phyloP scores from a whole-genome alignment of 2,113 vertebrate genomes.

The Corythoichthys haematopterus region DNA sequence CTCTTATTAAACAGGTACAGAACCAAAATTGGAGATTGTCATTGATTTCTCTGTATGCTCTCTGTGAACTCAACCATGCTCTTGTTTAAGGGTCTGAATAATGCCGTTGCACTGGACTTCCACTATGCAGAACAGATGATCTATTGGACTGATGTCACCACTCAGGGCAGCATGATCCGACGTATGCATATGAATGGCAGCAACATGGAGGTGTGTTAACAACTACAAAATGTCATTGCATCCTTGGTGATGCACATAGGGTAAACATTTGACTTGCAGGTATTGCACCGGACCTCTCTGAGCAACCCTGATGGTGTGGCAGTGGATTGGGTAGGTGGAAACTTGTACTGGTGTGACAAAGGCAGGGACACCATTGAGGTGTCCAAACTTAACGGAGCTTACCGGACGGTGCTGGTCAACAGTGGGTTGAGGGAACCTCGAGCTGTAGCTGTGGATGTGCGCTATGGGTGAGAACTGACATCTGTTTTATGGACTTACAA shows the following conservation, averaged over 20 bases:
- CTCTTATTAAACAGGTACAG: constrained; percentile 89
- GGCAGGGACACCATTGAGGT: constrained; percentile 96
- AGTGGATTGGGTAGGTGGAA: constrained; percentile 96
- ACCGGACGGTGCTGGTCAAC: constrained; percentile 92
- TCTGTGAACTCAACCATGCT: not conserved
- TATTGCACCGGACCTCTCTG: constrained; percentile 94
- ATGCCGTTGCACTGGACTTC: constrained; percentile 93
- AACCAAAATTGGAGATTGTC: not conserved
- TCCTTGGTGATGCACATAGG: not conserved
- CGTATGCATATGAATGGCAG: constrained; percentile 97
- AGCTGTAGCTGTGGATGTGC: constrained; percentile 90
- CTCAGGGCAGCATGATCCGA: constrained; percentile 98
- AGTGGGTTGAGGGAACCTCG: constrained; percentile 87
- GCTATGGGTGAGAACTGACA: constrained; percentile 80
- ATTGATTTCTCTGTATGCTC: not conserved
- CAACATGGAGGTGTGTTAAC: constrained; percentile 79
- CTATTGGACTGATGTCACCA: constrained; percentile 98
- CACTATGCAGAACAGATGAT: constrained; percentile 95
- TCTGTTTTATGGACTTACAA: not conserved
- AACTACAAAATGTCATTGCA: not conserved
- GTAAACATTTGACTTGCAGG: constrained; percentile 63
- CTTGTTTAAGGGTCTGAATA: constrained; percentile 86
- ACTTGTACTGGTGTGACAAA: constrained; percentile 99
- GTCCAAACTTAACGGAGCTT: constrained; percentile 92
- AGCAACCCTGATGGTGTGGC: constrained; percentile 95